Conservation (phyloP, 2,797 vertebrate species). For the Pseudomugil tenellus region DNA sequence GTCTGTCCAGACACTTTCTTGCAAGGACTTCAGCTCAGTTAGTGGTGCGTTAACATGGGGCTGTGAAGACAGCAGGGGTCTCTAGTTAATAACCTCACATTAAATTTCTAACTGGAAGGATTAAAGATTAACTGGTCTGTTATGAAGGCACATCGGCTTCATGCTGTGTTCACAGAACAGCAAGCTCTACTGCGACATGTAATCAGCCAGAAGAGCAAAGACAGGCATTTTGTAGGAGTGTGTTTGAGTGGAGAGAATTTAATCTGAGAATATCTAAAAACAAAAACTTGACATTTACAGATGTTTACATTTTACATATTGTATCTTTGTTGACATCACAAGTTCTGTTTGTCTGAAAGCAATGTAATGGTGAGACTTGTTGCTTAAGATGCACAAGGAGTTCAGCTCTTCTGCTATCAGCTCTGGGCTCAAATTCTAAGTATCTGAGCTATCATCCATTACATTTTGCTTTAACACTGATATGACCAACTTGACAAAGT, state of each 20-base stretch:
- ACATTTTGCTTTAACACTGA: not conserved
- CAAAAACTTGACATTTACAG: not conserved
- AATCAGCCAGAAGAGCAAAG: conserved; percentile 54
- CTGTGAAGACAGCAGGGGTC: conserved; percentile 37
- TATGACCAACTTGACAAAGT: not conserved
- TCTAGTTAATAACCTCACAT: conserved; percentile 55
- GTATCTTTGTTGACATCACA: not conserved
- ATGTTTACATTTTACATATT: not conserved
- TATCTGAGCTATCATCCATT: not conserved
- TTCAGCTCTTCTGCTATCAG: not conserved
- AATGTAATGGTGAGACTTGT: not conserved
- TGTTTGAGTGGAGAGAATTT: not conserved
- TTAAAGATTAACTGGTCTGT: conserved; percentile 67
- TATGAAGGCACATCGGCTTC: conserved; percentile 51
- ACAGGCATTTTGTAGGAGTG: not conserved
- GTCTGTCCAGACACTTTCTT: not conserved
- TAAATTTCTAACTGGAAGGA: conserved; percentile 72
- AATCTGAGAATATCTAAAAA: not conserved
- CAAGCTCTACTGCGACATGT: conserved; percentile 62
- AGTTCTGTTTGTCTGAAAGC: not conserved
- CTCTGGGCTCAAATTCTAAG: not conserved
- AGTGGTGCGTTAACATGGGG: conserved; percentile 15
- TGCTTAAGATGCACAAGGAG: not conserved
- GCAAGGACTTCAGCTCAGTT: not conserved
- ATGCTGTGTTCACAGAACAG: conserved; percentile 51